Conservation (phyloP, 2,113 vertebrate species). For the Colaptes auratus region DNA sequence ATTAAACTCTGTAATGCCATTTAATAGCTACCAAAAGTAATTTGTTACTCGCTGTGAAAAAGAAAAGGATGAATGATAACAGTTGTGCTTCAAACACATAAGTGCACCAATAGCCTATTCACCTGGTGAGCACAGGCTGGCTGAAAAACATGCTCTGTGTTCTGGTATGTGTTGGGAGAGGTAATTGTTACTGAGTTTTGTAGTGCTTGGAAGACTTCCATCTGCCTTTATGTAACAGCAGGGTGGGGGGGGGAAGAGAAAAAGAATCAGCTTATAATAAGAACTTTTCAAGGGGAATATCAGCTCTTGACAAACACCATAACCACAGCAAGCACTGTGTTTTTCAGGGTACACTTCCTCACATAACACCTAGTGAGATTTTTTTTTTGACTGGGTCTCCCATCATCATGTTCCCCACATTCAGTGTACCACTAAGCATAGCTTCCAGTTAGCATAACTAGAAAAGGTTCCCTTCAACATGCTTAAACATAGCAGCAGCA, state of each 20-base stretch:
- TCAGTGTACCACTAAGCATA: background rate
- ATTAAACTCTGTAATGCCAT: background rate
- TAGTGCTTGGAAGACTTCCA: background rate
- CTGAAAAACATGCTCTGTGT: background rate
- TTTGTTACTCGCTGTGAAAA: background rate
- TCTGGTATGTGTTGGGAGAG: background rate
- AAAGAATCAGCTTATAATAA: background rate
- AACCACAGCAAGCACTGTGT: background rate
- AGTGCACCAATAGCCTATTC: background rate
- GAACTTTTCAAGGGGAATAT: background rate
- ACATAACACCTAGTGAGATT: background rate
- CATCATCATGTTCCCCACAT: background rate
- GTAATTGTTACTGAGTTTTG: background rate
- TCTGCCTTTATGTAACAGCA: background rate
- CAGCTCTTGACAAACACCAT: background rate
- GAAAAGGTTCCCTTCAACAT: background rate
- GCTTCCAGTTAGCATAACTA: background rate
- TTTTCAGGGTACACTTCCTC: background rate
- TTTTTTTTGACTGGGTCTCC: background rate
- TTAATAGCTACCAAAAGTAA: background rate
- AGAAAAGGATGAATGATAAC: background rate
- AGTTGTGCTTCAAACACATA: rapidly evolving
- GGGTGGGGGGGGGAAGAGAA: no score
- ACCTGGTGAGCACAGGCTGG: background rate
- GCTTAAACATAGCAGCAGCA: background rate